Evolutionary conservation across 2,113 vertebrate genomes (phyloP).

Genomic region (Pseudorhombus dupliciocellatus): DNA sequence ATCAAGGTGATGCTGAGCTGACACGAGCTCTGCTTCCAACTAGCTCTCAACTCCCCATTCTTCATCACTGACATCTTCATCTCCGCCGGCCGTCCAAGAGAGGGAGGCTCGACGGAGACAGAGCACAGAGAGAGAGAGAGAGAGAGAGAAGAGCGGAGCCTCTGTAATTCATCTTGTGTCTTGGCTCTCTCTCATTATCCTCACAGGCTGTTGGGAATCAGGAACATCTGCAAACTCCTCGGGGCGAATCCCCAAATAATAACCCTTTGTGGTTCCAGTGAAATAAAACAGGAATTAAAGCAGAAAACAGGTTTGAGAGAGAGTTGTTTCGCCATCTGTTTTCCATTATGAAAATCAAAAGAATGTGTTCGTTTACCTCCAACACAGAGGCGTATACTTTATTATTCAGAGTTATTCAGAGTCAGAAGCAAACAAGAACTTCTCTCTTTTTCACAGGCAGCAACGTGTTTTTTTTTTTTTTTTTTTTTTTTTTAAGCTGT

Average conservation of each 20-base stretch:
- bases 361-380: not conserved
- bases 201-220: slow-evolving; percentile 34
- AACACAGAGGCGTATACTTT: too few relatives aligned
- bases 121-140: slow-evolving; percentile 21
- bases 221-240: slow-evolving; percentile 32
- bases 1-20: slow-evolving; percentile 61
- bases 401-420: too few relatives aligned
- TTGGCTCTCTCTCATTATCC: slow-evolving; percentile 24
- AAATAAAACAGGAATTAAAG: not conserved
- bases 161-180: slow-evolving; percentile 45
- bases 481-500: not conserved
- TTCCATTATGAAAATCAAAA: not conserved
- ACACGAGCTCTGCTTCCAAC: slow-evolving; percentile 49
- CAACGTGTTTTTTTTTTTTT: too few relatives aligned
- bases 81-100: slow-evolving; percentile 25
- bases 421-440: not conserved
- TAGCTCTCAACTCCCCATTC: slow-evolving; percentile 38
- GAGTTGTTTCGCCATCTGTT: not conserved
- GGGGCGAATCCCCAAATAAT: slow-evolving; percentile 19
- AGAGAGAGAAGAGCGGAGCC: slow-evolving; percentile 13
- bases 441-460: not conserved
- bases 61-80: slow-evolving; percentile 61
- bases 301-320: not conserved
- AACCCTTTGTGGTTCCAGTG: not conserved
- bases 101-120: slow-evolving; percentile 29